Evolutionary conservation across 2,797 vertebrate genomes (phyloP), one percentile per base, ranked within the genome.

Genomic region (Sebastes glaucus): DNA sequence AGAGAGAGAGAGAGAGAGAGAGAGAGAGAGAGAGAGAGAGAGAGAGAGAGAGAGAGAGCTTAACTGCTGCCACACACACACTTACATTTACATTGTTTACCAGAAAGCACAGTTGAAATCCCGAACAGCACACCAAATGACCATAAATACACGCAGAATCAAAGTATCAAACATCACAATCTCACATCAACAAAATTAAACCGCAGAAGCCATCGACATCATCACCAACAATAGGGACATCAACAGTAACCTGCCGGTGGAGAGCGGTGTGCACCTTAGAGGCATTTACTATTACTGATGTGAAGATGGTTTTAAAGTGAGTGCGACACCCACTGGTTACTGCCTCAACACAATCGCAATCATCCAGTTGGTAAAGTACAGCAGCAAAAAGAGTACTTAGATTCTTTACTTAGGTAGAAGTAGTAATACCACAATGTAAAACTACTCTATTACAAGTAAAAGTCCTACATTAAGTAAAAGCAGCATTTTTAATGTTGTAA

Each of bases 51-150:
- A 75, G 53, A 56, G 73, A 75, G 74, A 27, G 78, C 32, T 77
- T 63, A 77, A 79, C 69, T 66, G 33, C 82, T 62, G 20, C 42
- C 60, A 70, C 67, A 73, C 25, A 77, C 78, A 77, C 23, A 73
- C 57, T 74, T 38, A 78, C 65, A 88, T 64, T 69, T 76, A 81
- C 35, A 77, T 30, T 78, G 68, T 87, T 89, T 83, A 89, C 35
- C 64, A 82, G 55, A 79, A 59, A 81, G 20, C 35, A 78, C 66
- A 20, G 46, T 20, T 27, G 23, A 81, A 78, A 82, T 84, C 81
- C 59, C 56, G 22, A 32, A 35, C 64, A 74, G 11, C 42, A 46
- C 2, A 16, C 32, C 32, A 79, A 75, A 83, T 55, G 23, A 60
- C 70, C 16, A 57, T 49, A 49, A 77, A 83, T 52, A 70, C 46